Conservation (phyloP, 2,888 invertebrate species). For the Aphodius granarius region DNA sequence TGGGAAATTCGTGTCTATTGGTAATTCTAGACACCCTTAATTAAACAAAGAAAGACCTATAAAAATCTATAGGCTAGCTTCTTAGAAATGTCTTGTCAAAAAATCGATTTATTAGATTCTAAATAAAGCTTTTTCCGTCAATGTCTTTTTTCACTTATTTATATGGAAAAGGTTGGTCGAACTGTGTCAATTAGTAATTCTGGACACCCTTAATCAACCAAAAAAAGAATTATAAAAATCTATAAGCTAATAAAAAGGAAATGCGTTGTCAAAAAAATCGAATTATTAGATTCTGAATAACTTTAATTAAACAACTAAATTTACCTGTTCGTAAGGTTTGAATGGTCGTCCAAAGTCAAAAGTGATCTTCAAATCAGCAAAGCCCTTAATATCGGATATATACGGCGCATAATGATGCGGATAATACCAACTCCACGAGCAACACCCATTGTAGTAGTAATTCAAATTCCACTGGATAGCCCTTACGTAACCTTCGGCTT, state of each 20-base stretch:
- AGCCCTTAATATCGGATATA: conserved; percentile 88
- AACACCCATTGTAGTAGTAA: conserved; percentile 96
- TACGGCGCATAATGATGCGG: conserved; percentile 97
- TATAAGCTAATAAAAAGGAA: too few relatives aligned
- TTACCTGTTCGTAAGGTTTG: conserved; percentile 85
- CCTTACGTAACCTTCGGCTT: conserved; percentile 86
- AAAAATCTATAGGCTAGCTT: too few relatives aligned
- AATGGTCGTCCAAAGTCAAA: conserved; percentile 88
- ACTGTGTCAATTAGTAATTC: background rate
- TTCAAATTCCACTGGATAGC: conserved; percentile 96
- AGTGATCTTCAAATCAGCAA: conserved; percentile 68
- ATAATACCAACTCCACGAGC: conserved; percentile 98
- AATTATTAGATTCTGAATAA: background rate
- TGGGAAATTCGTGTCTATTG: too few relatives aligned
- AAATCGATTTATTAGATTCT: too few relatives aligned
- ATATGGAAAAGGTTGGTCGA: background rate
- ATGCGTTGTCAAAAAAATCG: background rate
- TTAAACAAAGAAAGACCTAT: too few relatives aligned
- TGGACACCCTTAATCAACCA: too few relatives aligned
- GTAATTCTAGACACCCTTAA: too few relatives aligned
- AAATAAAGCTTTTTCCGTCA: too few relatives aligned
- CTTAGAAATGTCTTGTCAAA: too few relatives aligned
- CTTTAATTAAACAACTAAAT: background rate
- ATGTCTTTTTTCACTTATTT: too few relatives aligned
- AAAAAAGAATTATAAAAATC: too few relatives aligned